These are phyloP conservation scores for Sander lucioperca DNA, from an alignment of 2,113 vertebrate species.

Conservation along the genomic window DNA sequence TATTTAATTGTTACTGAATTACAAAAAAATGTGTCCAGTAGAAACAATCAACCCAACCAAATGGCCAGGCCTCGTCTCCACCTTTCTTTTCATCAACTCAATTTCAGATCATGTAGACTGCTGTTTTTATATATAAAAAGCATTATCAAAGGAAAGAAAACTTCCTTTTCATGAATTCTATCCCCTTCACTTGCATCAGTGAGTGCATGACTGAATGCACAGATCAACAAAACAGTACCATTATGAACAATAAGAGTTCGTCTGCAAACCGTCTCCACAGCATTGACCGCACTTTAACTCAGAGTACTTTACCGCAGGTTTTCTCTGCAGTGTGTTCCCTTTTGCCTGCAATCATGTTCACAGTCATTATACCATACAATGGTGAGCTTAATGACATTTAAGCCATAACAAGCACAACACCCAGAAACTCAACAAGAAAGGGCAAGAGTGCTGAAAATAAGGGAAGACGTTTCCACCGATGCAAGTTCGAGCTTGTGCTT, in stretches of 20 bases:
- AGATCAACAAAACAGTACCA: not conserved
- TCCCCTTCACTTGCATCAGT: not conserved
- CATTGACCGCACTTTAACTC: not conserved
- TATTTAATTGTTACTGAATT: not conserved
- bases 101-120: no score
- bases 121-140: not conserved
- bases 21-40: not conserved
- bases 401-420: slow-evolving; percentile 62
- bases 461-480: slow-evolving; percentile 40
- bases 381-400: slow-evolving; percentile 56
- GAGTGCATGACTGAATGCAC: not conserved
- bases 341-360: slow-evolving; percentile 20
- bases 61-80: no score
- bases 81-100: not conserved
- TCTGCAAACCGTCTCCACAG: not conserved
- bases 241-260: not conserved
- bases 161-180: not conserved
- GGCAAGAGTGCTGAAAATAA: slow-evolving; percentile 49
- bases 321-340: slow-evolving; percentile 22
- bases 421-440: slow-evolving; percentile 68
- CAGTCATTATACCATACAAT: slow-evolving; percentile 42
- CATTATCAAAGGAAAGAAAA: not conserved
- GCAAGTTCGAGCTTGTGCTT: slow-evolving; percentile 68
- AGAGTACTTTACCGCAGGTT: not conserved
- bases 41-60: not conserved